Evolutionary conservation across 2,888 invertebrate species (phyloP).

Genomic region (Scaptodrosophila latifasciaeformis): DNA sequence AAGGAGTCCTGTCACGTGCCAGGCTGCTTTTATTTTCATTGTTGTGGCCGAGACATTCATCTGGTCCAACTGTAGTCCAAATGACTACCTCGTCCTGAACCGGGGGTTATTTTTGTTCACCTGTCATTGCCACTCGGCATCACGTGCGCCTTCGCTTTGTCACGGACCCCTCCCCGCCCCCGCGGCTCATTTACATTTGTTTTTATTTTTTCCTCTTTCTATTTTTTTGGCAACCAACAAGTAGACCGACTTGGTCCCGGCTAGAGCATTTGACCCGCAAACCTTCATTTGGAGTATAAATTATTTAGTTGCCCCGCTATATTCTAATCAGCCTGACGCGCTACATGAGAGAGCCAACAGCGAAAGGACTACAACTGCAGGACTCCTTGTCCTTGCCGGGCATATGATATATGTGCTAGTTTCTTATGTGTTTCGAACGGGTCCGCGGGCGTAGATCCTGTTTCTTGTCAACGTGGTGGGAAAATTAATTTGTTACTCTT

Average conservation of each 20-base stretch:
- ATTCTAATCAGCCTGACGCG: conserved; percentile 68
- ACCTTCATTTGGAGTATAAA: conserved; percentile 60
- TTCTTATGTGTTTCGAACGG: conserved; percentile 32
- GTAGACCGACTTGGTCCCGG: no score
- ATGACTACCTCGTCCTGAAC: no score
- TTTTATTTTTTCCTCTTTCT: no score
- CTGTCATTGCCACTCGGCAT: conserved; percentile 51
- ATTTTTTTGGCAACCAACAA: no score
- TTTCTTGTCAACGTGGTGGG: conserved; percentile 46
- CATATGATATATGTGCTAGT: conserved; percentile 42
- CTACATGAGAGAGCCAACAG: no score
- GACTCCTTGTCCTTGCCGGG: conserved; percentile 2
- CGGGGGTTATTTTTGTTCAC: no score
- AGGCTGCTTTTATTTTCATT: conserved; percentile 55
- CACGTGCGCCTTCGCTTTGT: conserved; percentile 56
- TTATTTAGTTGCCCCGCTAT: conserved; percentile 50
- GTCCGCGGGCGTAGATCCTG: conserved; percentile 13
- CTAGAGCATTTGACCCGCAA: conserved; percentile 58
- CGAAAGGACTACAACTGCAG: no score
- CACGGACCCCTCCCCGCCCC: conserved; percentile 28
- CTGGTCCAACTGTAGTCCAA: not conserved
- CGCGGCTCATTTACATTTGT: not conserved
- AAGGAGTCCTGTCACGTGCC: conserved; percentile 62
- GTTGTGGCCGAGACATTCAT: conserved; percentile 37
- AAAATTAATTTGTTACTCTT: conserved; percentile 69